A percentile compares a stretch with the other conserved stretches of the same genome.
Conservation (phyloP, 1,140 invertebrate genomes). For the Pogonus chalceus region DNA sequence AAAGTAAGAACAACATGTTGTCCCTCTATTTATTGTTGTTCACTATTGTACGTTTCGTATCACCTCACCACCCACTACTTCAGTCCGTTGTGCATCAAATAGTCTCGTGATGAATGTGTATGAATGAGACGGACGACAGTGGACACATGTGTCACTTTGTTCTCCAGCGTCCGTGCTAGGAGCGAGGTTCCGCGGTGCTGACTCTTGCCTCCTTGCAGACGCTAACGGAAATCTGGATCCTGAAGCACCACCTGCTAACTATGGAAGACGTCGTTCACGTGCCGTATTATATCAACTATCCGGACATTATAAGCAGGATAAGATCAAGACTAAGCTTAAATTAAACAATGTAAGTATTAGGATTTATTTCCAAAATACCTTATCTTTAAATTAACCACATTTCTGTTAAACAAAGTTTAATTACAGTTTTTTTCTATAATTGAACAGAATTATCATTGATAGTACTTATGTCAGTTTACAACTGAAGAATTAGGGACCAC, state of each 20-base stretch:
- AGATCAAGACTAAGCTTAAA: slow-evolving; percentile 87
- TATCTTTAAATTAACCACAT: too few relatives aligned
- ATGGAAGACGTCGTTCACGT: slow-evolving; percentile 79
- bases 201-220: slow-evolving; percentile 62
- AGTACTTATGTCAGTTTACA: too few relatives aligned
- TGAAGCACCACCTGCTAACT: slow-evolving; percentile 78
- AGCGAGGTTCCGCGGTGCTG: slow-evolving; percentile 53
- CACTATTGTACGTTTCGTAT: too few relatives aligned
- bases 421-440: too few relatives aligned
- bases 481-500: too few relatives aligned
- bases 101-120: not conserved
- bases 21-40: too few relatives aligned
- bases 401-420: too few relatives aligned
- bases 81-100: too few relatives aligned
- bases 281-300: slow-evolving; percentile 94
- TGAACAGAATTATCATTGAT: too few relatives aligned
- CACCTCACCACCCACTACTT: too few relatives aligned
- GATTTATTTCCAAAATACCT: too few relatives aligned
- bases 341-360: slow-evolving; percentile 84
- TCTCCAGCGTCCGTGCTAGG: slow-evolving; percentile 56
- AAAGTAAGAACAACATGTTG: too few relatives aligned
- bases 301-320: slow-evolving; percentile 88
- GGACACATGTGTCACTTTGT: slow-evolving; percentile 26
- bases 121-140: not conserved
- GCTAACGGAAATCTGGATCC: slow-evolving; percentile 70